Conservation (phyloP, 92 coral and sea anemone species). For the Hydrozoanthus gracilis region DNA sequence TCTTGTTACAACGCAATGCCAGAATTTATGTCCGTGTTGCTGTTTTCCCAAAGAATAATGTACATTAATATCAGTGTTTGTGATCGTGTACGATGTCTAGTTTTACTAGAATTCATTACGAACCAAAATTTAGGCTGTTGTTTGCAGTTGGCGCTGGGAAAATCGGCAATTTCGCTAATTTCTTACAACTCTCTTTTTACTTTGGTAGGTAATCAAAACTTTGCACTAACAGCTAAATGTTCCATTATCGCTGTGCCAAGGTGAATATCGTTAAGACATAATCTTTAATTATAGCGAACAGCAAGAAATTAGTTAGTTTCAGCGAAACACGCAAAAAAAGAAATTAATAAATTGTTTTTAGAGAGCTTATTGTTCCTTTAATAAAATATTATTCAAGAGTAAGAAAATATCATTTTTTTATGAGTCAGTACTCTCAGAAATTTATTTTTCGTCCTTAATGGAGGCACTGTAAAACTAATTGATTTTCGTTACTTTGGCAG, state of each 20-base stretch:
- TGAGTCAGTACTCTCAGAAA: neutral
- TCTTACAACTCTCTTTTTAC: too few species aligned
- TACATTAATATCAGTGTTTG: too few species aligned
- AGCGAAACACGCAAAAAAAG: neutral
- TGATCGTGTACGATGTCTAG: too few species aligned
- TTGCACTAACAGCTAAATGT: neutral
- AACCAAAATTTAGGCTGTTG: too few species aligned
- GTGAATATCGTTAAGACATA: neutral
- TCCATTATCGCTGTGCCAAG: neutral
- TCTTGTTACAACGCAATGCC: too few species aligned
- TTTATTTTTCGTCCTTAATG: neutral
- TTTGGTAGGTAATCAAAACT: too few species aligned
- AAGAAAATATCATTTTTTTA: neutral
- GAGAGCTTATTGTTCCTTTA: neutral
- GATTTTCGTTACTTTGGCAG: slow-evolving; percentile 1
- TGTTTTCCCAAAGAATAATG: too few species aligned
- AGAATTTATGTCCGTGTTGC: too few species aligned
- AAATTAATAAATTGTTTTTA: neutral
- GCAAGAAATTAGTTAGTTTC: neutral
- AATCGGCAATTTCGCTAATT: too few species aligned
- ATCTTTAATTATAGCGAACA: neutral
- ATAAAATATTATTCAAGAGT: neutral
- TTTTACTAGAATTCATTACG: too few species aligned
- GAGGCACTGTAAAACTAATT: neutral
- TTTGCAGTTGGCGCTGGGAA: too few species aligned